Evolutionary conservation across 2,797 vertebrate species (phyloP), one percentile per base, ranked within the genome.

Genomic region (Poecilia velifera): DNA sequence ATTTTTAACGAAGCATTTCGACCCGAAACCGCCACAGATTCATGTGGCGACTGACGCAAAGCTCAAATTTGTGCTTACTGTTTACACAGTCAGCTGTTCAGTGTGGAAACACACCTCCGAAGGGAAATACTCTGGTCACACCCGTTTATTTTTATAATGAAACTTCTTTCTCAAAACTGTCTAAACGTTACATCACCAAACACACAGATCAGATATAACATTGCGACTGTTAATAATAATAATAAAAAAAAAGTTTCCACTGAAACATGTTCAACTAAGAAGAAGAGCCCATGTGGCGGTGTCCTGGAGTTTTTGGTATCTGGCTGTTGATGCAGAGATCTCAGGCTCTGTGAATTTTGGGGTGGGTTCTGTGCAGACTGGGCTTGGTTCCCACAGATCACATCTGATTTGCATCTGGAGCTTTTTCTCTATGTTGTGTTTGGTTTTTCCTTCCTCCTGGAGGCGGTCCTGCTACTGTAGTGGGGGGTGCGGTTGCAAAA

Each of bases 1-100:
- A 82, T 72, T 88, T 78, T 77, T 82, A 86, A 87, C 85, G 81
- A 90, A 90, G 85, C 45, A 73, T 86, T 85, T 87, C 82, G 76
- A 79, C 81, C 81, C 79, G 83, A 86, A 86, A 82, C 55, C 72
- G 82, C 46, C 74, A 74, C 81, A 72, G 78, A 78, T 85, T 85
- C 75, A 78, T 76, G 73, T 84, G 79, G 73, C 28, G 46, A 59
- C 28, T 14, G 31, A 73, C 1, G 46, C 57, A 71, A 76, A 85
- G 78, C 83, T 79, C 73, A 76, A 13, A 72, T 66, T 79, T 80
- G 89, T 78, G 9, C 78, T 76, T 4, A 0, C 59, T 74, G 53
- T 78, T 72, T 77, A 51, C 0, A 34, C 9, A 25, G 25, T 53
- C 51, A 22, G 57, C 36, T 72, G 73, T 66, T 62, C 66, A 68